These are phyloP conservation scores for Thaumetopoea pityocampa DNA, from an alignment of 1,140 invertebrate species.

Conservation along the genomic window DNA sequence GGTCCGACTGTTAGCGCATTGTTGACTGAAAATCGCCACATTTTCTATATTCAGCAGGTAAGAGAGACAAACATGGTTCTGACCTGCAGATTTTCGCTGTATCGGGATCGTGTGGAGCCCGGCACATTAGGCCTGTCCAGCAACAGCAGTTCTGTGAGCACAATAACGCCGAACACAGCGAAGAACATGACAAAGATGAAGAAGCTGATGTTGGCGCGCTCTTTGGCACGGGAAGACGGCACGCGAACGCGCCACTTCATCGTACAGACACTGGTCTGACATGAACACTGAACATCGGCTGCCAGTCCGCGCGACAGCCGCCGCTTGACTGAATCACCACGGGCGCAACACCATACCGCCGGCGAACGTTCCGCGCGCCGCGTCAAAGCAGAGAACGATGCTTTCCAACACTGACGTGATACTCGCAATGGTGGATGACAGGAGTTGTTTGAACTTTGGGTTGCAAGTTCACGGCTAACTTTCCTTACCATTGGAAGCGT, in stretches of 20 bases:
- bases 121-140: conserved; percentile 77
- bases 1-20: no score
- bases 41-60: no score
- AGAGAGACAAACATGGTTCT: conserved; percentile 15
- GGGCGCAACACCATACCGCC: conserved; percentile 28
- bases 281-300: conserved; percentile 32
- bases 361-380: conserved; percentile 22
- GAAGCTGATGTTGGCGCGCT: conserved; percentile 90
- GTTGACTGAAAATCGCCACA: no score
- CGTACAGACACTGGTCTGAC: conserved; percentile 36
- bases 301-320: conserved; percentile 31
- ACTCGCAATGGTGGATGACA: conserved; percentile 39
- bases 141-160: conserved; percentile 88
- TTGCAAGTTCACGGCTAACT: conserved; percentile 26
- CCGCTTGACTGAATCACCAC: conserved; percentile 43
- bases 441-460: conserved; percentile 20
- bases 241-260: conserved; percentile 62
- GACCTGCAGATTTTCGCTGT: conserved; percentile 79
- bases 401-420: conserved; percentile 38
- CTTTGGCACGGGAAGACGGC: conserved; percentile 76
- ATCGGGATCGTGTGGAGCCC: conserved; percentile 48
- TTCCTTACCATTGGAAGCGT: conserved; percentile 12
- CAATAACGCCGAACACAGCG: conserved; percentile 89
- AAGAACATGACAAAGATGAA: conserved; percentile 93
- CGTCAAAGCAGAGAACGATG: conserved; percentile 33